Base-by-base conservation (phyloP, 2,888 invertebrate species). In the Melanophora roralis region DNA sequence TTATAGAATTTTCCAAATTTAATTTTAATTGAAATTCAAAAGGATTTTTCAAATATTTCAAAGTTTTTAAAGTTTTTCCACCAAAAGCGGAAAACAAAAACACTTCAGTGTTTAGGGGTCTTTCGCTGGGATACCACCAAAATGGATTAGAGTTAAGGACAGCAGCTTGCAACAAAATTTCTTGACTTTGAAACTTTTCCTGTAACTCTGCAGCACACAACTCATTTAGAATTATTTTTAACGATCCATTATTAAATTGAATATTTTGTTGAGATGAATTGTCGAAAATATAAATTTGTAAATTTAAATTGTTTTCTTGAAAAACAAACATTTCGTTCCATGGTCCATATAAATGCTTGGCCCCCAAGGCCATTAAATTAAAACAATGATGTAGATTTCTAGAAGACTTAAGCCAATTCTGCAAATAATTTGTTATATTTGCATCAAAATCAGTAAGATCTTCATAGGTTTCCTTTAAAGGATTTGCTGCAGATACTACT, bases 111-210 rank as follows among this genome's bases (percentile, higher is more conserved):
- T 67, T 78, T 0, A 83, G 34, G 12, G 78, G 74, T 19, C 73
- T 55, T 36, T 84, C 78, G 14, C 82, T 82, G 5, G 86, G 86
- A 82, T 81, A 83, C 86, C 86, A 86, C 86, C 86, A 86, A 69
- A 84, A 83, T 5, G 84, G 83, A 77, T 86, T 86, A 6, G 57
- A 23, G 27, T 68, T 16, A 3, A 79, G 12, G 0, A 68, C 49
- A 12, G 62, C 53, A 8, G 78, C 57, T 47, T 83, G 81, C 16
- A 83, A 14, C 0, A 79, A 19, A 14, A 83, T 12, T 1, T 62
- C 27, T 1, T 49, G n/a, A 5, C 55, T 55, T 0, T 43, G 8
- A 2, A 67, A 34, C n/a, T 49, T 21, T 11, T 19, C 8, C 23
- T 76, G 49, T 2, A 83, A n/a, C 12, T 83, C 82, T 0, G 27